phyloP scores from a whole-genome alignment of 2,113 vertebrate species.

The Machaerirhynchus nigripectus region DNA sequence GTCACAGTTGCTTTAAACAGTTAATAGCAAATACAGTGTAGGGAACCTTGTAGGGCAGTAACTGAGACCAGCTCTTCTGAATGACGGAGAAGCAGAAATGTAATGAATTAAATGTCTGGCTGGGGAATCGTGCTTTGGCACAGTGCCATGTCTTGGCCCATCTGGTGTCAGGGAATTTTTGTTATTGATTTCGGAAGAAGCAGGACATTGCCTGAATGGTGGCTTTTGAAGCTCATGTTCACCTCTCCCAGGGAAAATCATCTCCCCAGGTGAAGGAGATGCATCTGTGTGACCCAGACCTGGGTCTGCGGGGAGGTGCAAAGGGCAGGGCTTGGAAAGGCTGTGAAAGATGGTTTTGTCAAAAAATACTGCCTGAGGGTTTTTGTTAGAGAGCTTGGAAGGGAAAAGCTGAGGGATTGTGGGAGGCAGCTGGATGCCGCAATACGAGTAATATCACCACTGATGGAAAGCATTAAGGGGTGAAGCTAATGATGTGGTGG shows the following conservation, averaged over 20 bases:
- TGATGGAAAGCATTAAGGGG: background rate
- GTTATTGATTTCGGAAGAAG: background rate
- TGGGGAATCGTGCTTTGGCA: background rate
- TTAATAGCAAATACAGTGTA: background rate
- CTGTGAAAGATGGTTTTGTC: background rate
- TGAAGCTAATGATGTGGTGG: background rate
- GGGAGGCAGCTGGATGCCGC: background rate
- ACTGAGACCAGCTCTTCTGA: background rate
- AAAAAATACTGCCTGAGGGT: background rate
- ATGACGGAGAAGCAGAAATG: background rate
- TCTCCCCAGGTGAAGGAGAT: background rate
- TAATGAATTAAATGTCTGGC: slow-evolving; percentile 22
- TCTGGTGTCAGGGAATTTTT: background rate
- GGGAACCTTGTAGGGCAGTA: background rate
- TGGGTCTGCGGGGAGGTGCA: background rate
- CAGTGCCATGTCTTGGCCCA: background rate
- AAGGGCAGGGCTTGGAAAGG: background rate
- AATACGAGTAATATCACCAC: background rate
- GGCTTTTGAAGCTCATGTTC: background rate
- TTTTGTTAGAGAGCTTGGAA: background rate
- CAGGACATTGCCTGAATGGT: background rate
- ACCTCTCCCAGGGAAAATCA: background rate
- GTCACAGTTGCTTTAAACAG: background rate
- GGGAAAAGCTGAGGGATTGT: background rate
- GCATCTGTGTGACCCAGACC: background rate